Conservation (phyloP, 2,888 invertebrate species). For the Rotaria magnacalcarata region DNA sequence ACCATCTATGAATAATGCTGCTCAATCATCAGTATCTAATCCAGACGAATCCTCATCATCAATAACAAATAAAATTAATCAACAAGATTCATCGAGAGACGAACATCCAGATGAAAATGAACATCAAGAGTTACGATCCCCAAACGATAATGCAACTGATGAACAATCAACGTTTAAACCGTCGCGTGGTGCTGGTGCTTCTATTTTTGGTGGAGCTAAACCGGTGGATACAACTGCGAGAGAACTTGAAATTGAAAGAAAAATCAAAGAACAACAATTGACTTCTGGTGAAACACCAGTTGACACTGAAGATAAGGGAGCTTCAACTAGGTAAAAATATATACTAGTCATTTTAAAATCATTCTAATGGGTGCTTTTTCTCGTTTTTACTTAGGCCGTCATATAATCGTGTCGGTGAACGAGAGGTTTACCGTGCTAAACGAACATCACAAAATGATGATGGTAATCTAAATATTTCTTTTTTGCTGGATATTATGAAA, state of each 20-base stretch:
- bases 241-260: conserved; percentile 84
- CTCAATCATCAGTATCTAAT: not conserved
- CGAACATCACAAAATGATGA: conserved; percentile 1
- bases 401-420: not conserved
- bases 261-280: conserved; percentile 61
- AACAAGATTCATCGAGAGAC: not conserved
- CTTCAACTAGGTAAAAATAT: not conserved
- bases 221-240: conserved; percentile 87
- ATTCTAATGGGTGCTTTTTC: too few relatives aligned
- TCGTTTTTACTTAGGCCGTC: not conserved
- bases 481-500: too few relatives aligned
- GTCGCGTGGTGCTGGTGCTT: conserved; percentile 59
- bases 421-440: not conserved
- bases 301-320: not conserved
- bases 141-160: not conserved
- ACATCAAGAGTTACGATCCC: not conserved
- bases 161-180: conserved; percentile 32
- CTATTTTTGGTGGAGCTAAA: conserved; percentile 85
- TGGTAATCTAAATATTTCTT: too few relatives aligned
- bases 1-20: conserved; percentile 57
- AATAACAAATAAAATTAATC: not conserved
- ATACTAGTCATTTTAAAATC: too few relatives aligned
- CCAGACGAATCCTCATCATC: not conserved
- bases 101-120: not conserved
- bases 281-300: not conserved